Conservation (phyloP, 37 sponge, comb jelly and placozoan genomes). For the Axinella damicornis region DNA sequence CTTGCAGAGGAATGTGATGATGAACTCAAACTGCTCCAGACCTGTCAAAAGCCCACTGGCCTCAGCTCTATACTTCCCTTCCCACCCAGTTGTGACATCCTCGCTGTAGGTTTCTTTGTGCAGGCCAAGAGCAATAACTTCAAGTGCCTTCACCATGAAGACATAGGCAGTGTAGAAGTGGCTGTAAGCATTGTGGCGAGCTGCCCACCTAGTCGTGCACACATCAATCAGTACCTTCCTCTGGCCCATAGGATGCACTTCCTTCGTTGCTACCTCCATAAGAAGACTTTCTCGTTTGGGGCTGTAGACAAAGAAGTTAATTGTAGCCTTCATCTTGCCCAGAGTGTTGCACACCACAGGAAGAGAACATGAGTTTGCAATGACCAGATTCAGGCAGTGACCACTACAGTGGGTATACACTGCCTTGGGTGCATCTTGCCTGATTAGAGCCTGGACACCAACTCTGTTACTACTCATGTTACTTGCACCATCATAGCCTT, state of each 20-base stretch:
- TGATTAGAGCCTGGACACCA: conserved; percentile 53
- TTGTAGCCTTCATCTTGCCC: conserved; percentile 14
- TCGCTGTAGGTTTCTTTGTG: not conserved
- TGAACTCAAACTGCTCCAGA: conserved; percentile 35
- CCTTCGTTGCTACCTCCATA: no score
- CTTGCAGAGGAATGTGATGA: conserved; percentile 10
- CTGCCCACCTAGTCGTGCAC: conserved; percentile 34
- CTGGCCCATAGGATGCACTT: not conserved
- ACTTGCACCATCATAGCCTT: conserved; percentile 74
- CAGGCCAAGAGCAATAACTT: conserved; percentile 6
- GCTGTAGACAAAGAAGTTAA: not conserved
- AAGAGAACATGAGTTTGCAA: conserved; percentile 19
- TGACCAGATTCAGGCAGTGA: conserved; percentile 49
- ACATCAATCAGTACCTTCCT: conserved; percentile 1
- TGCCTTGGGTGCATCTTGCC: conserved; percentile 20
- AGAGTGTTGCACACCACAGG: conserved; percentile 49
- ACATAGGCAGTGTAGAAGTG: conserved; percentile 20
- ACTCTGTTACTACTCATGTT: conserved; percentile 51
- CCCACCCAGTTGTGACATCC: conserved; percentile 3
- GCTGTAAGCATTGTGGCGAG: conserved; percentile 20
- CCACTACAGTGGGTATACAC: conserved; percentile 46
- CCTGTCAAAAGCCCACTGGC: no score
- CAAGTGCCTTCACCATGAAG: conserved; percentile 13
- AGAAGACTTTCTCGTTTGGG: conserved; percentile 6
- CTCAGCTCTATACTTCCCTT: no score